Evolutionary conservation across 2,797 vertebrate genomes (phyloP).

Genomic region (Oreochromis mossambicus): DNA sequence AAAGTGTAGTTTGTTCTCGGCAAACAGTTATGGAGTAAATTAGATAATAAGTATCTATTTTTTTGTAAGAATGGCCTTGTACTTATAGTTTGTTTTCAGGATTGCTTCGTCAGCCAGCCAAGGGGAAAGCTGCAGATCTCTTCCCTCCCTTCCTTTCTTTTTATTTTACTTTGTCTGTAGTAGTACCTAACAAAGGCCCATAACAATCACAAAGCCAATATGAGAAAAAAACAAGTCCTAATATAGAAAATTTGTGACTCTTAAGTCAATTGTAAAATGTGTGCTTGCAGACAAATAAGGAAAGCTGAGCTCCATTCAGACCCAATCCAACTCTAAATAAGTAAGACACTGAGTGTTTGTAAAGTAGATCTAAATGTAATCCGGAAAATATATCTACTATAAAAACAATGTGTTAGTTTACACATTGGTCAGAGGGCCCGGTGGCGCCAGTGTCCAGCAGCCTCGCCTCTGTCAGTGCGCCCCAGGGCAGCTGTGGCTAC

Average conservation of each 20-base stretch:
- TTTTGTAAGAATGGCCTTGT: not conserved
- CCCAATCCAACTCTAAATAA: conserved; percentile 28
- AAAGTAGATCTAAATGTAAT: conserved; percentile 16
- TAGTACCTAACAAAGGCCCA: conserved; percentile 15
- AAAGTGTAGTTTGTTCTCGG: not conserved
- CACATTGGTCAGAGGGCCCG: not conserved
- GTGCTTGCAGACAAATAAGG: conserved; percentile 28
- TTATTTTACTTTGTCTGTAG: not conserved
- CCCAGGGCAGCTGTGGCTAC: too few species aligned
- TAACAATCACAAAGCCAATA: conserved; percentile 39
- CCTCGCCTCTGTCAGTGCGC: too few species aligned
- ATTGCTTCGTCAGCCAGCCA: not conserved
- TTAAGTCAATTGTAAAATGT: conserved; percentile 27
- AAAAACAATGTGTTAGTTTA: not conserved
- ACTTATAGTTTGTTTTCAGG: not conserved
- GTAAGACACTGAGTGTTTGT: conserved; percentile 1
- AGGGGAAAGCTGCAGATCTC: not conserved
- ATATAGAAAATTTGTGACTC: conserved; percentile 22
- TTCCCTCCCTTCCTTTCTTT: not conserved
- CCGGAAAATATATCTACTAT: conserved; percentile 10
- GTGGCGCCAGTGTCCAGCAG: too few species aligned
- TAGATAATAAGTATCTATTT: not conserved
- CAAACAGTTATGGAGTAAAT: not conserved
- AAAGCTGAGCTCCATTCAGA: conserved; percentile 12
- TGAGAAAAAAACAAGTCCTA: not conserved